Evolutionary conservation across 2,888 invertebrate genomes (phyloP).

Genomic region (Drosophila prostipennis): DNA sequence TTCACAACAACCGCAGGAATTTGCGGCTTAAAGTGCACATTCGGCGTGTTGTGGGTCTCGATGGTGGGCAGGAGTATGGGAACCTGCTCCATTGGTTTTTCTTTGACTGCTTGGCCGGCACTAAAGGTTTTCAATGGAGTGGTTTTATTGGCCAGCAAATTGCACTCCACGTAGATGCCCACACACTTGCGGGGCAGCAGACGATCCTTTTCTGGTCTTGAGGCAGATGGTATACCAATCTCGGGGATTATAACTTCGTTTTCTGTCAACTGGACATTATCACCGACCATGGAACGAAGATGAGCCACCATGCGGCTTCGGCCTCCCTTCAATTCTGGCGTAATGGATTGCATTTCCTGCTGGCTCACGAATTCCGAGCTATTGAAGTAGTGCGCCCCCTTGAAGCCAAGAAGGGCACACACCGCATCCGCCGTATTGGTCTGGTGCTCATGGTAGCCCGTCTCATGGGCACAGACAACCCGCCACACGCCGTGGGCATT

Average conservation of each 20-base stretch:
- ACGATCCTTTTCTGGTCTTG: conserved; percentile 48
- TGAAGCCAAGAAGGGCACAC: conserved; percentile 89
- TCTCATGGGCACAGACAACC: conserved; percentile 86
- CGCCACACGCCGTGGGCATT: conserved; percentile 88
- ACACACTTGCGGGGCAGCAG: conserved; percentile 68
- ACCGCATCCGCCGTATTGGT: conserved; percentile 85
- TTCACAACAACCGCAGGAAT: conserved; percentile 52
- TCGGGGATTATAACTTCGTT: conserved; percentile 28
- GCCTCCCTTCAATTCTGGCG: conserved; percentile 64
- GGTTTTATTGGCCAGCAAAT: conserved; percentile 69
- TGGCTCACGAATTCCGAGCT: conserved; percentile 60
- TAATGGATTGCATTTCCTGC: conserved; percentile 65
- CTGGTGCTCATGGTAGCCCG: conserved; percentile 62
- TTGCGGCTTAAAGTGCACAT: conserved; percentile 74
- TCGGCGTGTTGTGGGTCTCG: conserved; percentile 65
- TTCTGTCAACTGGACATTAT: conserved; percentile 68
- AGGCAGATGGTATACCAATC: conserved; percentile 13
- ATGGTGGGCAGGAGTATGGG: conserved; percentile 63
- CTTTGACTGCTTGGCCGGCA: conserved; percentile 66
- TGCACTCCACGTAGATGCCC: conserved; percentile 81
- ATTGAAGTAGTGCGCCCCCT: conserved; percentile 79
- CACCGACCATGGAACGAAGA: conserved; percentile 52
- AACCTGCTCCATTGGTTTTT: conserved; percentile 32
- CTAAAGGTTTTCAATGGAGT: conserved; percentile 76
- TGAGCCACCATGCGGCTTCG: conserved; percentile 31